phyloP scores from a whole-genome alignment of 2,113 vertebrate species.

The Neoarius graeffei region DNA sequence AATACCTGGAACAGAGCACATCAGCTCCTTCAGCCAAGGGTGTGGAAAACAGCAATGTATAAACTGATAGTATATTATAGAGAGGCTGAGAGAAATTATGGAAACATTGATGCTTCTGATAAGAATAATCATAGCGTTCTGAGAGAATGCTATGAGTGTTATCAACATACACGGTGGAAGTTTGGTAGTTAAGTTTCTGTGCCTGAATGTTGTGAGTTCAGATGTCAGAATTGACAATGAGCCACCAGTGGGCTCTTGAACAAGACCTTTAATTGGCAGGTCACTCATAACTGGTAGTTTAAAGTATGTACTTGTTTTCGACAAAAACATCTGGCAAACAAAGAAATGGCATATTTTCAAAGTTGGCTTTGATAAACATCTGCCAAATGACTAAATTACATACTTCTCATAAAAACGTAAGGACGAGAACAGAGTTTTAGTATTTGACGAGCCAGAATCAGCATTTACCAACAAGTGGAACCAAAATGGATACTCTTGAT shows the following conservation, averaged over 20 bases:
- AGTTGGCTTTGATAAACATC: neutral
- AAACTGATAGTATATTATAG: neutral
- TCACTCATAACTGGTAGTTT: neutral
- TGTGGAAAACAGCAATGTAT: slow-evolving; percentile 27
- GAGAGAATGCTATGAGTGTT: neutral
- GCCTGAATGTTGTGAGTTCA: neutral
- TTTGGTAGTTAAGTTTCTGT: neutral
- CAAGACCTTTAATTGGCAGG: neutral
- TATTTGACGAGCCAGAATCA: neutral
- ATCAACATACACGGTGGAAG: neutral
- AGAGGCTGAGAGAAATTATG: neutral
- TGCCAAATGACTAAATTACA: neutral
- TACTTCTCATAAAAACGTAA: neutral
- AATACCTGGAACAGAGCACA: slow-evolving; percentile 43
- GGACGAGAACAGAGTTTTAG: neutral
- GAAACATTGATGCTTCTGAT: slow-evolving; percentile 8
- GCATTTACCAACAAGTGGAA: neutral
- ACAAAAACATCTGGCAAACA: neutral
- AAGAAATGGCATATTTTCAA: neutral
- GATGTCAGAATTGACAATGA: neutral
- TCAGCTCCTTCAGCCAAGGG: slow-evolving; percentile 8
- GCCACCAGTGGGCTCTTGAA: neutral
- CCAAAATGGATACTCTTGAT: neutral
- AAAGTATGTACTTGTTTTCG: neutral
- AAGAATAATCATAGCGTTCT: slow-evolving; percentile 1